These are phyloP conservation scores for Crocodylus rhombifer DNA, from an alignment of 2,797 vertebrate species.

Conservation along the genomic window DNA sequence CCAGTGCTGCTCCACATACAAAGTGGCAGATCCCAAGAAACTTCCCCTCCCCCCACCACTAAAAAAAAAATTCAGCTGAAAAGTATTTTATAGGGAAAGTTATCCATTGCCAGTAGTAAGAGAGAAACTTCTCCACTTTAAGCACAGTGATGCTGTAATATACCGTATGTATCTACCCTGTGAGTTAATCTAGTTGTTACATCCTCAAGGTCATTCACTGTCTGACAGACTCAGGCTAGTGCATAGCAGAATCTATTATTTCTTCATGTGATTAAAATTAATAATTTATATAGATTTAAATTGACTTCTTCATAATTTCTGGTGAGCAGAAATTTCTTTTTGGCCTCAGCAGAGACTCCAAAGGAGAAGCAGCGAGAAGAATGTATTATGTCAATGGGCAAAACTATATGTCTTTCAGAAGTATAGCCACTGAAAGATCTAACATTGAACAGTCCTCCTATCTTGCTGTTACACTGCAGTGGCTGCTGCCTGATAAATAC, in stretches of 20 bases:
- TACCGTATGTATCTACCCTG: neutral
- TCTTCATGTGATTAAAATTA: slow-evolving; percentile 52
- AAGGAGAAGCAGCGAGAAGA: neutral
- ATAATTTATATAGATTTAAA: neutral
- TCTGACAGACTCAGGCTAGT: neutral
- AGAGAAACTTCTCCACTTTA: neutral
- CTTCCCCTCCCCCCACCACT: neutral
- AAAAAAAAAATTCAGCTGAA: neutral
- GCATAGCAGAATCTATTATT: neutral
- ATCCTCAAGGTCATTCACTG: neutral
- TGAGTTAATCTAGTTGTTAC: neutral
- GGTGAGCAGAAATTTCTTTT: neutral
- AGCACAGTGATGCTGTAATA: neutral
- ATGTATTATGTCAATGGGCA: neutral
- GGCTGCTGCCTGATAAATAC: rapidly evolving
- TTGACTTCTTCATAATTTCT: neutral
- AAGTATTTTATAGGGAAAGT: neutral
- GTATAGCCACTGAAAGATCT: neutral
- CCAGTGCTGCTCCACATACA: neutral
- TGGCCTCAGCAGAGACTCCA: rapidly evolving
- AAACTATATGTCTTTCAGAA: neutral
- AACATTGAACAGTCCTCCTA: rapidly evolving
- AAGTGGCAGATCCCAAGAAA: neutral
- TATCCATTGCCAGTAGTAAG: neutral
- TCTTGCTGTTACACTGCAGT: rapidly evolving